phyloP scores from a whole-genome alignment of 1,140 invertebrate species.

The Rhagoletis pomonella region DNA sequence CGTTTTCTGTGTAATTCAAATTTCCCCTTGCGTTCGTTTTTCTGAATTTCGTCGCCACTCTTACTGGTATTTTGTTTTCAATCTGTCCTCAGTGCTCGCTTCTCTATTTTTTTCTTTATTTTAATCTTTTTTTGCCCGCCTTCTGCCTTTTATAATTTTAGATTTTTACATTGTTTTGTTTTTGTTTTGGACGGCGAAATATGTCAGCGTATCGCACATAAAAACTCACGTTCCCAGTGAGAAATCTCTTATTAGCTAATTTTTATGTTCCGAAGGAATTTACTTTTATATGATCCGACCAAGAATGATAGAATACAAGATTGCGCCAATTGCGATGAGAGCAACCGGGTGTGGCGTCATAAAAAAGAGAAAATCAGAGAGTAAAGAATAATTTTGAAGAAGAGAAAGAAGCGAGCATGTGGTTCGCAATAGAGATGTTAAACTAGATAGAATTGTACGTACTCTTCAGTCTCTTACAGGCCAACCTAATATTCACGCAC shows the following conservation, averaged over 20 bases:
- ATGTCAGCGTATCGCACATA: constrained; percentile 3
- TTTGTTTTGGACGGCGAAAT: background rate
- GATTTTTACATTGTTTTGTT: background rate
- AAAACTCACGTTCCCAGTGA: background rate
- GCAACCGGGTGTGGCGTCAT: too few relatives aligned
- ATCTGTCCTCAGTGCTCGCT: background rate
- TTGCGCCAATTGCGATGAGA: too few relatives aligned
- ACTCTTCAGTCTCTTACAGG: too few relatives aligned
- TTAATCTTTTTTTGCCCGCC: background rate
- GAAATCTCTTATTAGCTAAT: background rate
- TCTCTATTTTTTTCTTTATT: background rate
- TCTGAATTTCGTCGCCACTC: background rate
- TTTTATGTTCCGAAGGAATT: too few relatives aligned
- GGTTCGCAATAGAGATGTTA: too few relatives aligned
- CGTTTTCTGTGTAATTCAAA: background rate
- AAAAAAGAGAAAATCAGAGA: too few relatives aligned
- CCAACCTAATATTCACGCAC: too few relatives aligned
- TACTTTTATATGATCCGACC: too few relatives aligned
- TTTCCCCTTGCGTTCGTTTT: background rate
- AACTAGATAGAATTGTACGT: too few relatives aligned
- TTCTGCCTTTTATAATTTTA: background rate
- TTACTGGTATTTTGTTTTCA: constrained; percentile 4
- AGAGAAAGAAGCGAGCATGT: too few relatives aligned
- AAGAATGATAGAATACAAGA: too few relatives aligned
- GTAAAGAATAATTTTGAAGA: too few relatives aligned